Percentiles rank a stretch among this genome's conserved stretches.
Evolutionary conservation across 2,797 vertebrate species (phyloP).

Genomic region (Sebastes matsubarae): DNA sequence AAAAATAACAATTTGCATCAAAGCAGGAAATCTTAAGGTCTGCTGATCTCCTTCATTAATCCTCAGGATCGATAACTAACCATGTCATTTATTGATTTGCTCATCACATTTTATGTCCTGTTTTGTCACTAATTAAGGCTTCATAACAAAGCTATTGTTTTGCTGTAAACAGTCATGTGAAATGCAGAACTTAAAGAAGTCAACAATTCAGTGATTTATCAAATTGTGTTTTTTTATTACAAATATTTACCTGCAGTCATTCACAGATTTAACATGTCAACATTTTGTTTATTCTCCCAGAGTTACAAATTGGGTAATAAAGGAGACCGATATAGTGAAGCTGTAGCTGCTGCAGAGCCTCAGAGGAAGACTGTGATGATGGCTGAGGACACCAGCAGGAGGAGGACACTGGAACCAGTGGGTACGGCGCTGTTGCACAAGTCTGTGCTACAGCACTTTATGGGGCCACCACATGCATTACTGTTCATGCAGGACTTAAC

Average conservation of each 20-base stretch:
- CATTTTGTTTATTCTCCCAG: not conserved
- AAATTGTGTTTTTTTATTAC: slow-evolving; percentile 8
- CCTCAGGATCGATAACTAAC: not conserved
- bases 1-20: not conserved
- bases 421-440: slow-evolving; percentile 26
- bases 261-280: no score
- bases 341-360: not conserved
- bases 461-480: accelerated
- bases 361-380: slow-evolving; percentile 19
- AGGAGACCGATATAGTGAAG: not conserved
- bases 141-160: not conserved
- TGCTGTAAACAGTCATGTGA: not conserved
- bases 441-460: slow-evolving; percentile 21
- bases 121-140: not conserved
- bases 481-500: not conserved
- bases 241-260: not conserved
- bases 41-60: not conserved
- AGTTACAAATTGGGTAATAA: not conserved
- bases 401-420: slow-evolving; percentile 20
- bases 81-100: not conserved
- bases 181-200: not conserved
- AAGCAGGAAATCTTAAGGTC: not conserved
- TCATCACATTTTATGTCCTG: not conserved
- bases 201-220: not conserved
- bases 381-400: slow-evolving; percentile 33